A percentile compares a stretch with the other conserved stretches of the same genome.
These are phyloP conservation scores for Liparis tanakae DNA, from an alignment of 2,797 vertebrate genomes.

Conservation along the genomic window DNA sequence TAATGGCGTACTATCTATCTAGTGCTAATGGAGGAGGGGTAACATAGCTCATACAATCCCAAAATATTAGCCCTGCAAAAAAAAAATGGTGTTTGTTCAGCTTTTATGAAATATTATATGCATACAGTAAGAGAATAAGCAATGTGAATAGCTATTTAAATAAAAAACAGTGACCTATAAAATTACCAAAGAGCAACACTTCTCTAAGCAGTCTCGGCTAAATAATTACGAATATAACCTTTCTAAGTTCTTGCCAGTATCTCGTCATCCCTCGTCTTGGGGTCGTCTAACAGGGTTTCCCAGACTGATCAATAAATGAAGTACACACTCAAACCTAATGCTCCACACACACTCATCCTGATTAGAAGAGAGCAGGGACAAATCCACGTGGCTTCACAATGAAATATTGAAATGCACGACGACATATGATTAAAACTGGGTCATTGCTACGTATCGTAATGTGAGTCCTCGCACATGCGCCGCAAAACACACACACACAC, in stretches of 20 bases:
- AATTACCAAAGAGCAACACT: neutral
- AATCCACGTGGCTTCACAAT: slow-evolving; percentile 18
- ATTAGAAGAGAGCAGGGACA: slow-evolving; percentile 27
- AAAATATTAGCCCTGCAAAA: neutral
- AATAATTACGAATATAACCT: neutral
- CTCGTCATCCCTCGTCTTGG: slow-evolving; percentile 23
- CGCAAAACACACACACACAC: neutral
- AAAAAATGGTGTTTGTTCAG: slow-evolving; percentile 1
- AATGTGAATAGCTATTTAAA: neutral
- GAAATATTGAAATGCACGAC: slow-evolving; percentile 43
- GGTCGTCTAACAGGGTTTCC: slow-evolving; percentile 31
- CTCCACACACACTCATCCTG: slow-evolving; percentile 29
- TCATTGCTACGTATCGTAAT: slow-evolving; percentile 11
- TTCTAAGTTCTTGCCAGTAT: neutral
- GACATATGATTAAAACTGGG: slow-evolving; percentile 18
- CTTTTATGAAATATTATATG: neutral
- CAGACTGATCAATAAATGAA: slow-evolving; percentile 61
- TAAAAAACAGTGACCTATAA: neutral
- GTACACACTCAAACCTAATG: slow-evolving; percentile 28
- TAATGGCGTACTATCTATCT: slow-evolving; percentile 14
- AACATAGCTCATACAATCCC: neutral
- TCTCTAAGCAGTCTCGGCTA: neutral
- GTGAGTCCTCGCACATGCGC: slow-evolving; percentile 4
- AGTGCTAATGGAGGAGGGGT: slow-evolving; percentile 3
- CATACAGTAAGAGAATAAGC: neutral